These are phyloP conservation scores for Cheirogaleus medius DNA, from an alignment of 2,113 vertebrate species.

Conservation along the genomic window DNA sequence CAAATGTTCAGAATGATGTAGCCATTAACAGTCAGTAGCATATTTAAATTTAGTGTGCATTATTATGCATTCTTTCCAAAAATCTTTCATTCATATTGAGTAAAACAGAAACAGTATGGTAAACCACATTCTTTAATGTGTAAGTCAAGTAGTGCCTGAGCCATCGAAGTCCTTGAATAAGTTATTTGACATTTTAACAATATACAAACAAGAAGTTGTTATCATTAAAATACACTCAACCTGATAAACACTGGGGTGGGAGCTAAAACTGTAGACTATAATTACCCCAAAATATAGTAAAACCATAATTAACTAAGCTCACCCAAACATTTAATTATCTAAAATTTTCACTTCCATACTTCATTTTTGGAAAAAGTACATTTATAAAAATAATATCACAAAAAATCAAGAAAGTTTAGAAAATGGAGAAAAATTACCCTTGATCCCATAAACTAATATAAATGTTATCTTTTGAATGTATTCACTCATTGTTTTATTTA, in stretches of 20 bases:
- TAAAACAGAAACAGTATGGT: neutral
- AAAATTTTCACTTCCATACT: neutral
- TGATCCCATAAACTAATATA: neutral
- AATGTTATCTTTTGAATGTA: neutral
- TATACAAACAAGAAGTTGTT: neutral
- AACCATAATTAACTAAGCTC: neutral
- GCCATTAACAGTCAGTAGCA: neutral
- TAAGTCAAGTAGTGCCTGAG: neutral
- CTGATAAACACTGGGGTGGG: neutral
- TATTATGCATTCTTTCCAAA: neutral
- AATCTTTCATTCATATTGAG: neutral
- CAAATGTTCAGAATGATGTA: neutral
- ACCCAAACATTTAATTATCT: neutral
- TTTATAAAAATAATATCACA: neutral
- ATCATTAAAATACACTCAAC: neutral
- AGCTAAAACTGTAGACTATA: neutral
- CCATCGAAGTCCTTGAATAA: neutral
- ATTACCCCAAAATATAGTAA: neutral
- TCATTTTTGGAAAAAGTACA: neutral
- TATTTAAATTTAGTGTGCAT: neutral
- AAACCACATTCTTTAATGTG: neutral
- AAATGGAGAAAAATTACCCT: neutral
- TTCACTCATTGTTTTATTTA: neutral
- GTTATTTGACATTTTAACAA: constrained; percentile 8
- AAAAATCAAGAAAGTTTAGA: neutral